Evolutionary conservation across 2,888 invertebrate genomes (phyloP).

Genomic region (Formica aserva): DNA sequence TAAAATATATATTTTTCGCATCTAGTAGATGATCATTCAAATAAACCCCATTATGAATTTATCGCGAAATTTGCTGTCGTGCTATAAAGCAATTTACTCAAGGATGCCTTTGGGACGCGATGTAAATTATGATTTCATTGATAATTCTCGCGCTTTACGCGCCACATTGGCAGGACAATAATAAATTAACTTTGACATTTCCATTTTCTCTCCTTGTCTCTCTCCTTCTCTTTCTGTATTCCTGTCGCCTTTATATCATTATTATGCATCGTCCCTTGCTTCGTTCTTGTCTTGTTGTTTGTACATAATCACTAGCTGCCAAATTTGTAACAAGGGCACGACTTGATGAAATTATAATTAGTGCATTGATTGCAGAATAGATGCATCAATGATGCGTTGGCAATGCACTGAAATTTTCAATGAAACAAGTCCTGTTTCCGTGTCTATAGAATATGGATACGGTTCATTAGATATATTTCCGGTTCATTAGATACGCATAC

Average conservation of each 20-base stretch:
- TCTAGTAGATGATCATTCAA: background rate
- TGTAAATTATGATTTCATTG: conserved; percentile 48
- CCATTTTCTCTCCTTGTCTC: conserved; percentile 15
- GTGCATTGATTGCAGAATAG: conserved; percentile 1
- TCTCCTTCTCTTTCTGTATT: background rate
- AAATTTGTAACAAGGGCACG: background rate
- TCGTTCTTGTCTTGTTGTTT: background rate
- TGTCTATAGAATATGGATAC: background rate
- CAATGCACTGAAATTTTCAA: conserved; percentile 21
- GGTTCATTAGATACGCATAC: conserved; percentile 3
- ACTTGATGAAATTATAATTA: conserved; percentile 27
- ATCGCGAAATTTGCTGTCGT: conserved; percentile 12
- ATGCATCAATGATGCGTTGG: background rate
- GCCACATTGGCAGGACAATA: conserved; percentile 32
- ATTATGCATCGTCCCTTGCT: background rate
- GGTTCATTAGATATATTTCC: background rate
- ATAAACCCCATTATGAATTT: background rate
- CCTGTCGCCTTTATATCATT: background rate
- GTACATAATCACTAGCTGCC: conserved; percentile 9
- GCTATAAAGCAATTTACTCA: conserved; percentile 20
- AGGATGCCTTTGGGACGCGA: conserved; percentile 2
- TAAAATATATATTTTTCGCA: background rate
- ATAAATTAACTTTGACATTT: conserved; percentile 44
- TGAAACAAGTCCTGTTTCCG: background rate
- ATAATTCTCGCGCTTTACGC: conserved; percentile 16